Evolutionary conservation across 2,113 vertebrate species (phyloP), one percentile per base, ranked within the genome.

Genomic region (Ictalurus punctatus): DNA sequence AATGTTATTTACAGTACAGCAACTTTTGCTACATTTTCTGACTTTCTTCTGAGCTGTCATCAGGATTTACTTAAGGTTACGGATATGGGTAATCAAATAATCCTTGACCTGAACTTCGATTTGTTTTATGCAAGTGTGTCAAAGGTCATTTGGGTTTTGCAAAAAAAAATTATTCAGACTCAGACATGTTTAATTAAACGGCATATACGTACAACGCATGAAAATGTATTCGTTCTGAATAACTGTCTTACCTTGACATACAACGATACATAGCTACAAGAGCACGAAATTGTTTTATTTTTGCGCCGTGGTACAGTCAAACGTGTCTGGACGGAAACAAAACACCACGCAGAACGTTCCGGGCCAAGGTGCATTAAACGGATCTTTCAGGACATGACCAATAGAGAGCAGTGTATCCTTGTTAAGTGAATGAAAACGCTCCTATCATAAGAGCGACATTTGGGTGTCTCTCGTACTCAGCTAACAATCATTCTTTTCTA

Each of bases 171-270:
- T 6, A 44, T 0, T 4, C 9, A 71, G 25, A 56, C 14, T 17
- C 34, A 23, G 19, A 37, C 17, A 44, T 61, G 14, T 44, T 67
- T 59, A 10, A 61, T 59, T 52, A 85, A 30, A 1, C 6, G 44
- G 10, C 1, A 1, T 34, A 23, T 5, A 73, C 23, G 17, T 17
- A 88, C 2, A 19, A 10, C 2, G 9, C 0, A 12, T 12, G 0
- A 12, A 12, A 0, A 0, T 40, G 23, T 23, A 58, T 63, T 19
- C 1, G 21, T 34, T 48, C 7, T 5, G 21, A n/a, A 78, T 12
- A 67, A n/a, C 17, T 34, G 7, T 87, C 89, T 92, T 93, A 96
- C 95, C 94, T 92, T 25, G 80, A 48, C 4, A 93, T 30, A 86
- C 86, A 92, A 76, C 91, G 92, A 83, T 91, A 91, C 95, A 96